Conservation (phyloP, 2,888 invertebrate species). For the Abscondita cerata region DNA sequence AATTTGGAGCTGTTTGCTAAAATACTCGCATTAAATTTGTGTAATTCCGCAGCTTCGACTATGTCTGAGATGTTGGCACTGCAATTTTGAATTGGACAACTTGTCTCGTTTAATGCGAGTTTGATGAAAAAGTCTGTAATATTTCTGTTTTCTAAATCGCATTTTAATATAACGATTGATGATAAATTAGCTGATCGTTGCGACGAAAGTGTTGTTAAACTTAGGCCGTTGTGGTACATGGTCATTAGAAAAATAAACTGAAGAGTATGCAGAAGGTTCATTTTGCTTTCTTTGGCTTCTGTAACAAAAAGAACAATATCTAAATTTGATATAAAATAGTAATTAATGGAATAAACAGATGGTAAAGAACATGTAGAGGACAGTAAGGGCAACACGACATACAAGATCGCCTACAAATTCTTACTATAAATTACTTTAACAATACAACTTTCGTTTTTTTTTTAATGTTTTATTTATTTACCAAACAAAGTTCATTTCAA, state of each 20-base stretch:
- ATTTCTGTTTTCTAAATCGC: conserved; percentile 15
- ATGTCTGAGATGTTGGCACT: conserved; percentile 13
- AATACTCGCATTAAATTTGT: background rate
- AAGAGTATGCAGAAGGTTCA: too few species aligned
- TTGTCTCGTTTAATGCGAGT: conserved; percentile 14
- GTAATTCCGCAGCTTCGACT: conserved; percentile 10
- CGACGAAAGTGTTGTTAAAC: background rate
- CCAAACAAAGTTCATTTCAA: background rate
- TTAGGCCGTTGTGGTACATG: too few species aligned
- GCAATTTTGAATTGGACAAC: conserved; percentile 14
- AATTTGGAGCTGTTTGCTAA: conserved; percentile 15
- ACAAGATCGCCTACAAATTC: too few species aligned
- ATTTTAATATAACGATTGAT: conserved; percentile 14
- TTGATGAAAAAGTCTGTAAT: conserved; percentile 17
- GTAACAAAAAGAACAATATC: too few species aligned
- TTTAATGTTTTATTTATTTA: background rate
- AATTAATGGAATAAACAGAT: too few species aligned
- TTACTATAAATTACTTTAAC: too few species aligned
- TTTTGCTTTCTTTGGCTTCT: too few species aligned
- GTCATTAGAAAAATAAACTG: too few species aligned
- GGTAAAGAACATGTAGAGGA: too few species aligned
- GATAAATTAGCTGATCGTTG: background rate
- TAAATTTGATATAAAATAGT: too few species aligned
- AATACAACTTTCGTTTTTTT: background rate
- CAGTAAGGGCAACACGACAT: too few species aligned